Conservation (phyloP, 2,113 vertebrate species). For the Thomomys bottae region DNA sequence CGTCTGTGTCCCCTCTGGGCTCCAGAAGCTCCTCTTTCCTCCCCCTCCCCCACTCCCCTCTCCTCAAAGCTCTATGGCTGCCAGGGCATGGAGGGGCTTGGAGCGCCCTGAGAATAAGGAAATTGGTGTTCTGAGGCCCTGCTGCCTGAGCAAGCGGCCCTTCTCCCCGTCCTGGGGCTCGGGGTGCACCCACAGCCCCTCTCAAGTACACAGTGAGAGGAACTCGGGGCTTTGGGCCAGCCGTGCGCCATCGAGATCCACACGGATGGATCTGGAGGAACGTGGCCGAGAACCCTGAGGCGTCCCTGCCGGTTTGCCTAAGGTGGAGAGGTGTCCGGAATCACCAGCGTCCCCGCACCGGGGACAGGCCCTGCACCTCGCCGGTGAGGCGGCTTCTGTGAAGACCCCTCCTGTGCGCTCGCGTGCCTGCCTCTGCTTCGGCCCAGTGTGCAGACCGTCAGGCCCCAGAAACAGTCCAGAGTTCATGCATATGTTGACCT, state of each 20-base stretch:
- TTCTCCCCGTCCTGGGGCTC: neutral
- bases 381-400: too few species aligned
- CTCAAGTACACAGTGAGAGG: neutral
- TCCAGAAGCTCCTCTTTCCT: neutral
- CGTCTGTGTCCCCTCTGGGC: neutral
- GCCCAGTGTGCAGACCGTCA: too few species aligned
- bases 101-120: too few species aligned
- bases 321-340: neutral
- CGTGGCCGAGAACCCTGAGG: neutral
- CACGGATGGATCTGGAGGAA: neutral
- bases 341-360: too few species aligned
- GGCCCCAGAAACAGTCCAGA: too few species aligned
- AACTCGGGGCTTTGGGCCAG: neutral
- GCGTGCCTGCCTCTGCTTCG: too few species aligned
- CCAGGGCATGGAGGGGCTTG: too few species aligned
- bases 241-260: neutral
- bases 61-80: neutral
- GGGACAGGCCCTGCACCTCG: too few species aligned
- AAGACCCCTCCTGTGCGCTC: too few species aligned
- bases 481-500: neutral
- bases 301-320: too few species aligned
- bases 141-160: neutral
- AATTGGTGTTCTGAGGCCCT: too few species aligned
- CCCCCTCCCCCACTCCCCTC: too few species aligned
- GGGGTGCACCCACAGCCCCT: neutral